Evolutionary conservation across 1,140 invertebrate genomes (phyloP), one percentile per base, ranked within the genome.

Genomic region (Neodiprion pinetum): DNA sequence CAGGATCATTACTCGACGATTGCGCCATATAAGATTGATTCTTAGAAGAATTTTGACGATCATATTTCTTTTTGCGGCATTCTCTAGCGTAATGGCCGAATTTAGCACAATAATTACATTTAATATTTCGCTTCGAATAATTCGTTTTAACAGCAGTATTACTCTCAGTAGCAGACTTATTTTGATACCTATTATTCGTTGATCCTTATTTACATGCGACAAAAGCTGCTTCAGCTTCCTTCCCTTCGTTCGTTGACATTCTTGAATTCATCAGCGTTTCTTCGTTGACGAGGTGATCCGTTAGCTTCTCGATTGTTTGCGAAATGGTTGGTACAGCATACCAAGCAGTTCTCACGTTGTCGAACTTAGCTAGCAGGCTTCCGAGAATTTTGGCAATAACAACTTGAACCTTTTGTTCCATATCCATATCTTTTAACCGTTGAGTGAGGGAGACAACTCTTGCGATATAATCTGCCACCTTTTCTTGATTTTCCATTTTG

Each of bases 321-420:
- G 71, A 17, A 7, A 67, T 68, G 61, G 48, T 73, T 65, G 72
- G 67, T 4, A 75, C 70, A 10, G 74, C 76, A 67, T 77, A 77
- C 78, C 75, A 79, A 1, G 74, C 78, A 40, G 69, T 75, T 49
- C 73, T 69, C 21, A 79, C 69, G 47, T 74, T 79, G 50, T 79
- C 67, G 50, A 74, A 79, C 68, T 75, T 75, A 14, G 69, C 48
- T 23, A 66, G 69, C 23, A 77, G 14, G 61, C 76, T 77, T 23
- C 71, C 68, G 9, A 79, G 21, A 40, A 75, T 76, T 61, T 75
- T 76, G 48, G 71, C 48, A 73, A 77, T 79, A 68, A 77, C 65
- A 9, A 79, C 72, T 70, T 61, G 72, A 7, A 72, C 72, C 14
- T 71, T 73, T 68, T 77, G 74, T 21, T 74, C 73, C 69, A 75